Percentiles rank a stretch among this genome's conserved stretches.
phyloP scores from a whole-genome alignment of 1,140 invertebrate species.

The Temnothorax nylanderi region DNA sequence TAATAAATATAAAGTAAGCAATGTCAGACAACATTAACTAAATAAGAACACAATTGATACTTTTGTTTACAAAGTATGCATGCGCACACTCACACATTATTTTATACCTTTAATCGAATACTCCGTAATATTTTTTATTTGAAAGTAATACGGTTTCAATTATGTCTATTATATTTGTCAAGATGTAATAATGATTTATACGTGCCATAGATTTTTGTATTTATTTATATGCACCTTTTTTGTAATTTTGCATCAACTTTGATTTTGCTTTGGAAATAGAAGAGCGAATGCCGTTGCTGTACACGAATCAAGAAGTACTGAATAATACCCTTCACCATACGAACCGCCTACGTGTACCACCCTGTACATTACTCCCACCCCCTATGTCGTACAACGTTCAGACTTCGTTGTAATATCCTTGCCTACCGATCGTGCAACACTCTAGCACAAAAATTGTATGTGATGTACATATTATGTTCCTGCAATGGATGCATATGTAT shows the following conservation, averaged over 20 bases:
- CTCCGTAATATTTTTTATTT: neutral
- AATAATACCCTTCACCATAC: conserved; percentile 84
- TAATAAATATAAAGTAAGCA: too few species aligned
- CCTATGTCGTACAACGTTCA: conserved; percentile 79
- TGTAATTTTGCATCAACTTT: conserved; percentile 81
- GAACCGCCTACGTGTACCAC: conserved; percentile 79
- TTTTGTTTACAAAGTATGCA: neutral
- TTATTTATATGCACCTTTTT: conserved; percentile 66
- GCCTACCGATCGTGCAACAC: conserved; percentile 63
- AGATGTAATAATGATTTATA: neutral
- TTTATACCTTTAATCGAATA: conserved; percentile 2
- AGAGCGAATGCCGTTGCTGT: conserved; percentile 85
- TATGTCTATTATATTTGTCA: neutral
- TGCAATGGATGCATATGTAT: conserved; percentile 69
- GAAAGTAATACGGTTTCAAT: conserved; percentile 23
- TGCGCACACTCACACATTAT: neutral
- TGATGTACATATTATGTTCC: conserved; percentile 68
- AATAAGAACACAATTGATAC: neutral
- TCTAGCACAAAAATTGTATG: conserved; percentile 68
- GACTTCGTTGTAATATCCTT: conserved; percentile 75
- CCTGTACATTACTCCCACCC: conserved; percentile 81
- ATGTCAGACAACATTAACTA: too few species aligned
- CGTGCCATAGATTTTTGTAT: conserved; percentile 45
- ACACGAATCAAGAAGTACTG: conserved; percentile 84
- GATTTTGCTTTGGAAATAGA: conserved; percentile 81